Evolutionary conservation across 2,888 invertebrate genomes (phyloP).

Genomic region (Onchidella celtica): DNA sequence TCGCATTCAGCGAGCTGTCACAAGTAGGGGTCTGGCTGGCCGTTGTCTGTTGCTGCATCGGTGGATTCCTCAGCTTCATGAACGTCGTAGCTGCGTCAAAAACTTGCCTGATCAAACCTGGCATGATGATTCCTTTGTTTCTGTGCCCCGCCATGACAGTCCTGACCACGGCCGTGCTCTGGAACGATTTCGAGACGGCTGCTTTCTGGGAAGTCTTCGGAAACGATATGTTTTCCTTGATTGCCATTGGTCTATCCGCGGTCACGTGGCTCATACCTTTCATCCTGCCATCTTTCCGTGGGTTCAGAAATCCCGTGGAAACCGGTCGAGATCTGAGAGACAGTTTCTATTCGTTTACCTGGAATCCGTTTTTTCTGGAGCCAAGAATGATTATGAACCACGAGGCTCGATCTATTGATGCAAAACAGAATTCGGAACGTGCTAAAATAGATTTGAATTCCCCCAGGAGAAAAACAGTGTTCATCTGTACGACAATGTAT

Average conservation of each 20-base stretch:
- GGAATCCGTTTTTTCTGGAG: conserved; percentile 60
- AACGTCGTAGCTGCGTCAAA: conserved; percentile 55
- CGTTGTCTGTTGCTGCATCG: conserved; percentile 51
- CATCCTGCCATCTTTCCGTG: conserved; percentile 44
- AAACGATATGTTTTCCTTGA: conserved; percentile 55
- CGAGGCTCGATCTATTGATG: conserved; percentile 25
- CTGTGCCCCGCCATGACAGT: conserved; percentile 56
- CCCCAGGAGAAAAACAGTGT: conserved; percentile 55
- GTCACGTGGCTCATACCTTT: conserved; percentile 59
- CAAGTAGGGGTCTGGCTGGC: conserved; percentile 56
- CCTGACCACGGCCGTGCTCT: conserved; percentile 52
- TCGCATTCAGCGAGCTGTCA: conserved; percentile 52
- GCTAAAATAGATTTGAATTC: neutral
- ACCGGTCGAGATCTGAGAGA: conserved; percentile 54
- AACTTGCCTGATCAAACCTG: conserved; percentile 56
- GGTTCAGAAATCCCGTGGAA: conserved; percentile 45
- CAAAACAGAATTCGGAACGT: neutral
- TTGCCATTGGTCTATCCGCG: conserved; percentile 55
- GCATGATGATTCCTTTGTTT: conserved; percentile 56
- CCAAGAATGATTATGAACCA: conserved; percentile 59
- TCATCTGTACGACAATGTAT: conserved; percentile 72
- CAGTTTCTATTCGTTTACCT: conserved; percentile 58
- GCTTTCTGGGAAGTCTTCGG: conserved; percentile 56
- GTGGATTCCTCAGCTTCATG: conserved; percentile 54
- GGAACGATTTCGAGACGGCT: conserved; percentile 53